Base-by-base conservation (phyloP, 1,140 invertebrate genomes). In the Centruroides vittatus region DNA sequence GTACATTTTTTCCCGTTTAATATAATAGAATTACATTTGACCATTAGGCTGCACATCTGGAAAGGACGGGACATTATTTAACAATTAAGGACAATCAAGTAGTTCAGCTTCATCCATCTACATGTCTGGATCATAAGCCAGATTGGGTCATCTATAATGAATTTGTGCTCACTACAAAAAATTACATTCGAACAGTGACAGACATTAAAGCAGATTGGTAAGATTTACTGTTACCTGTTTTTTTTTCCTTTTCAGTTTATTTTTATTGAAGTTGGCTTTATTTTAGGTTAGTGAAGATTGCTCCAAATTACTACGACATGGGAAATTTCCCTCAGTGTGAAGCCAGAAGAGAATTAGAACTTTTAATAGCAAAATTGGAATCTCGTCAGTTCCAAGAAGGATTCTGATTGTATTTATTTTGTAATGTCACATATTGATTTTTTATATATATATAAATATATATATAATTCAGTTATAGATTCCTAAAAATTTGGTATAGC, bases 111-210 rank as follows among this genome's bases (percentile, higher is more conserved):
- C 97, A 99, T 80, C 97, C 97, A 0, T 98, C 94, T 55, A 98
- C 94, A 13, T 98, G 94, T 75, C 79, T 99, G 12, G 95, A 98
- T 77, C 96, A 99, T 75, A 98, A 98, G 78, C 97, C 97, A 4
- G 96, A 99, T 73, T 99, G 96, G 96, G 95, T 98, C 13, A 85
- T 99, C 57, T 99, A 99, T 77, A 98, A 99, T 76, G 97, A 99
- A 78, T 99, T 99, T 76, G 97, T 99, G 41, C 79, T 99, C 58
- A 99, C 97, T 46, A 98, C 95, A 11, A 99, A 99, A 76, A 99
- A 99, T 76, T 99, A 99, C 73, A 99, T 99, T 67, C 81, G 97
- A 66, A 99, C 96, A 3, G 93, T 98, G 3, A 98, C 94, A 3
- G 96, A 99, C 73, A 91, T 99, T 57, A 98, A 98, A 81, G 93